Base-by-base conservation (phyloP, 2,888 invertebrate species). In the Stomorhina lunata region DNA sequence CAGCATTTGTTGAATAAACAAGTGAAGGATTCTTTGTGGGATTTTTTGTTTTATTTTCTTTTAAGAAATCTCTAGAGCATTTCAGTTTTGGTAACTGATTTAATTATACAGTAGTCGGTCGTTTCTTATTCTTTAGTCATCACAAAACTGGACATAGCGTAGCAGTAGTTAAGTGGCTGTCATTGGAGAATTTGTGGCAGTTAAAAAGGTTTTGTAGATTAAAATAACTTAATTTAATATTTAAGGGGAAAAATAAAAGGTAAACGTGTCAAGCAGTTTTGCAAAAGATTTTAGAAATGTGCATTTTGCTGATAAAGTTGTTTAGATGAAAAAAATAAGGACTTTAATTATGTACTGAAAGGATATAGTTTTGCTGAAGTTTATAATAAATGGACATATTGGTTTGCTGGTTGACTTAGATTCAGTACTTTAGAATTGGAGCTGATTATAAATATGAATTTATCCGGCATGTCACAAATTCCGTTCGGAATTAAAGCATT, bases 1-100 rank as follows among this genome's bases (percentile, higher is more conserved):
- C 37, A 40, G 61, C 25, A 61, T 61, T 61, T 40, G 22, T 66
- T 32, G n/a, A 50, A 34, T 66, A 50, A 50, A 66, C 22, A 50
- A 50, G 50, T 22, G 15, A 12, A 50, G 34, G 66, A 66, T 37
- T 15, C n/a, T 65, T 29, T 20, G 32, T n/a, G n/a, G n/a, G n/a
- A 27, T 22, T 2, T 25, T 37, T 22, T 7, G 6, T 61, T 61
- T 25, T 40, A n/a, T 12, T 55, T 17, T 40, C 9, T 34, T 34
- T 34, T 20, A n/a, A 20, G 34, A 57, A 65, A 65, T 48, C 65
- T 22, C n/a, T 22, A 45, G 48, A 48, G 48, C n/a, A 48, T 22
- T 22, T 48, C 45, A 65, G 45, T n/a, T n/a, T 48, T 50, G 4
- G 15, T 63, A 43, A 29, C 34, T 34, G 65, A 65, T 65, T 65